Percentiles rank a stretch among this genome's conserved stretches.
Evolutionary conservation across 2,888 invertebrate genomes (phyloP).

Genomic region (Aplocera efformata): DNA sequence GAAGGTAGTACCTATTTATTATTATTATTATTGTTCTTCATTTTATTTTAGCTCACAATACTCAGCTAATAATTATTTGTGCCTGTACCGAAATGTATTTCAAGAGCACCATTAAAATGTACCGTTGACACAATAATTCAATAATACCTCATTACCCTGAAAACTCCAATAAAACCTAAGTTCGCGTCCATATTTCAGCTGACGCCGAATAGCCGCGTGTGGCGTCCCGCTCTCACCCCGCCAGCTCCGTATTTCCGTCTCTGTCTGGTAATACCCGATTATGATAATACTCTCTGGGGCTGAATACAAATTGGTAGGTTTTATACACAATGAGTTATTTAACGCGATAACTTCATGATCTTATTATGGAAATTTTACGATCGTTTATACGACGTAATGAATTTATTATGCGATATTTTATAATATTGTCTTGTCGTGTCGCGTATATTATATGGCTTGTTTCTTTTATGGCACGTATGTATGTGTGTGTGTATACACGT

Average conservation of each 20-base stretch:
- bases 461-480: constrained; percentile 5
- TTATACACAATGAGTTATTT: constrained; percentile 74
- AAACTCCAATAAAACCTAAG: constrained; percentile 62
- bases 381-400: constrained; percentile 32
- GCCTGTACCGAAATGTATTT: no score
- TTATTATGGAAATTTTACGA: constrained; percentile 41
- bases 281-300: constrained; percentile 59
- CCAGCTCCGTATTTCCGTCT: constrained; percentile 28
- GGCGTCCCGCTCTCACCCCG: constrained; percentile 31
- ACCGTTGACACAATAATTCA: constrained; percentile 22
- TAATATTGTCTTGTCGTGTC: constrained; percentile 19
- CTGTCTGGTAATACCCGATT: constrained; percentile 49
- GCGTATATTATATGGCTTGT: constrained; percentile 14
- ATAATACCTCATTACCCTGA: constrained; percentile 40
- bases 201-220: constrained; percentile 35
- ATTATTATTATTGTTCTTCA: no score
- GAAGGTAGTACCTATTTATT: no score
- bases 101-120: no score
- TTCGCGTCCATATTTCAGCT: constrained; percentile 49
- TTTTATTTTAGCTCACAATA: no score
- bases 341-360: constrained; percentile 52
- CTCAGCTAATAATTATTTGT: no score
- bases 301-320: constrained; percentile 74
- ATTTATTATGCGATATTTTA: constrained; percentile 33
- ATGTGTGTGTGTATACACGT: constrained; percentile 10